phyloP scores from a whole-genome alignment of 2,797 vertebrate genomes.

The Nannoperca obscura region DNA sequence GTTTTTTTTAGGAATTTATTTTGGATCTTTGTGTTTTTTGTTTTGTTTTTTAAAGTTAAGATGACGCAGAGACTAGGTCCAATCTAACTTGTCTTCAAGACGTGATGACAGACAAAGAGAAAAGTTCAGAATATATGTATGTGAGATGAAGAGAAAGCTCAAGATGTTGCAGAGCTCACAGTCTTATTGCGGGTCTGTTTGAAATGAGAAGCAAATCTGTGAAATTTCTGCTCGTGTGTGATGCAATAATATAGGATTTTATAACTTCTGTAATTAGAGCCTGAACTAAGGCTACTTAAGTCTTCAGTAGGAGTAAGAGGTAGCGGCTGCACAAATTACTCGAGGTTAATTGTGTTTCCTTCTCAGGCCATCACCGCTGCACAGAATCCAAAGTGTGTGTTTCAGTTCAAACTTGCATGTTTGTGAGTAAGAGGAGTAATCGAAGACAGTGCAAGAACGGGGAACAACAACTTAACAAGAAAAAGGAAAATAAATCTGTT shows the following conservation, averaged over 20 bases:
- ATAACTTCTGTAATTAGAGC: constrained; percentile 5
- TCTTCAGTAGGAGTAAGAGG: not conserved
- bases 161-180: constrained; percentile 2
- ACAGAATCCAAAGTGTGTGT: not conserved
- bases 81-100: not conserved
- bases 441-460: not conserved
- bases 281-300: not conserved
- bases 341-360: constrained; percentile 16
- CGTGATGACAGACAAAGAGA: not conserved
- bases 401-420: not conserved
- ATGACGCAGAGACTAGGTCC: not conserved
- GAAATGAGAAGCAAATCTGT: not conserved
- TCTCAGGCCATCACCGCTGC: not conserved
- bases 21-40: not conserved
- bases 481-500: not conserved
- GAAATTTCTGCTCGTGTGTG: not conserved
- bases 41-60: constrained; percentile 7
- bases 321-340: not conserved
- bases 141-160: not conserved
- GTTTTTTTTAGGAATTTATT: not conserved
- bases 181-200: not conserved
- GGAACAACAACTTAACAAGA: not conserved
- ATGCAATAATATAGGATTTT: constrained; percentile 11
- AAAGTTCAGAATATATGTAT: not conserved
- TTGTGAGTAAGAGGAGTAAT: not conserved